Conservation (phyloP, 2,113 vertebrate species). For the Zosterops lateralis region DNA sequence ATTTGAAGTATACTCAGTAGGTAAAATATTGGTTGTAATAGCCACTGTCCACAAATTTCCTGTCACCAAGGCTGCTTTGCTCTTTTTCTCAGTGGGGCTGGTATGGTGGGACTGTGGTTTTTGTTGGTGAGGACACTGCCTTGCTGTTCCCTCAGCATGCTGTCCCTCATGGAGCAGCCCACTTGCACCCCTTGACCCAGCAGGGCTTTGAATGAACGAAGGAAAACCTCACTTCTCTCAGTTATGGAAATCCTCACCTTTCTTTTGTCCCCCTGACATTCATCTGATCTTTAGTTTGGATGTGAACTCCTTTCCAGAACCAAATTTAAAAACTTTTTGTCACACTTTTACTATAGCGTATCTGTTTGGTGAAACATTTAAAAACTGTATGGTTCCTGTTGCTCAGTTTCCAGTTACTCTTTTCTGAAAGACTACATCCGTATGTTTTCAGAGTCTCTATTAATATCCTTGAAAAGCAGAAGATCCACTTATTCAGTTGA, state of each 20-base stretch:
- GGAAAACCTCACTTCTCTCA: neutral
- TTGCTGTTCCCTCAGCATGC: accelerated
- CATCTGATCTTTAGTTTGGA: neutral
- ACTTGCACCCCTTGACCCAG: neutral
- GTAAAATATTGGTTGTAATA: neutral
- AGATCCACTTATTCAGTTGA: neutral
- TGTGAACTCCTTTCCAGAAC: neutral
- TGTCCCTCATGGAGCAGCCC: accelerated
- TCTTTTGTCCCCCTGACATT: neutral
- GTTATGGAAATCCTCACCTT: neutral
- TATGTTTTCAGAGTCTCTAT: neutral
- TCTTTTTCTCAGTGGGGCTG: neutral
- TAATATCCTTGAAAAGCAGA: neutral
- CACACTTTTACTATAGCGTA: neutral
- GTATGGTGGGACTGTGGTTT: neutral
- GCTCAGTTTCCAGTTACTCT: neutral
- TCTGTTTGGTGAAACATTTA: neutral
- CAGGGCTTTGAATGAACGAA: accelerated
- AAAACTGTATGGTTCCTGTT: neutral
- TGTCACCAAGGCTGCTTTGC: neutral
- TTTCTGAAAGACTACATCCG: neutral
- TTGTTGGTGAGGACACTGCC: neutral
- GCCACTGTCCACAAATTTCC: neutral
- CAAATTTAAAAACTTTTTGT: neutral
- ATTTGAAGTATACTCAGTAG: neutral